Evolutionary conservation across 2,113 vertebrate species (phyloP).

Genomic region (Phodopus roborovskii): DNA sequence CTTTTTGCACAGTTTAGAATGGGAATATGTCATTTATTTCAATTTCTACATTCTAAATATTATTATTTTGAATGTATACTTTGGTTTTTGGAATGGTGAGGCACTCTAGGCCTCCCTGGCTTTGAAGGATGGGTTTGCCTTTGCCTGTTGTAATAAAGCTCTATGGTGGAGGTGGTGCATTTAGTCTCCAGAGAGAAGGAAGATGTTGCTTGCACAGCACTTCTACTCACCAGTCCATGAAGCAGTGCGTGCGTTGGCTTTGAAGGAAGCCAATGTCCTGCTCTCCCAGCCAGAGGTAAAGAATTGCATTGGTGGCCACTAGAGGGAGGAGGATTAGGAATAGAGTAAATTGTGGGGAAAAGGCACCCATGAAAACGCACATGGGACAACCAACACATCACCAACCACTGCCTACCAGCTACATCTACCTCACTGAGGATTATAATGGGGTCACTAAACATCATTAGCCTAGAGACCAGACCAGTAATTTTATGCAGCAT

Average conservation of each 20-base stretch:
- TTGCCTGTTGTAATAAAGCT: conserved; percentile 65
- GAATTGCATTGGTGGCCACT: conserved; percentile 88
- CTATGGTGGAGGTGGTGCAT: conserved; percentile 78
- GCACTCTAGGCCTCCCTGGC: conserved; percentile 47
- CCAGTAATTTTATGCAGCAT: conserved; percentile 74
- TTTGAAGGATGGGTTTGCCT: conserved; percentile 52
- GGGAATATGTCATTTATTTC: conserved; percentile 34
- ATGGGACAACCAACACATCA: conserved; percentile 86
- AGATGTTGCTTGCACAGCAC: conserved; percentile 85
- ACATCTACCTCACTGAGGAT: conserved; percentile 77
- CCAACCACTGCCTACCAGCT: conserved; percentile 79
- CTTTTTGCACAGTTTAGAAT: conserved; percentile 25
- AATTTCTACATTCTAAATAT: conserved; percentile 47
- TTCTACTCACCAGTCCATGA: conserved; percentile 87
- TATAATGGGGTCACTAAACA: conserved; percentile 71
- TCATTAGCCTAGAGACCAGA: conserved; percentile 77
- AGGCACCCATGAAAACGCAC: conserved; percentile 84
- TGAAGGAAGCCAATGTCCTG: conserved; percentile 89
- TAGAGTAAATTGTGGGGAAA: conserved; percentile 87
- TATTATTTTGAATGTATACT: conserved; percentile 36
- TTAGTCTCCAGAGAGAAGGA: conserved; percentile 87
- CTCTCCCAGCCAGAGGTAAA: conserved; percentile 87
- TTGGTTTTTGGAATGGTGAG: conserved; percentile 77
- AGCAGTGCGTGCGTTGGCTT: conserved; percentile 87
- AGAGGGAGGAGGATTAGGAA: conserved; percentile 89